Conservation (phyloP, 2,888 invertebrate genomes). For the Ectropis crepuscularia region DNA sequence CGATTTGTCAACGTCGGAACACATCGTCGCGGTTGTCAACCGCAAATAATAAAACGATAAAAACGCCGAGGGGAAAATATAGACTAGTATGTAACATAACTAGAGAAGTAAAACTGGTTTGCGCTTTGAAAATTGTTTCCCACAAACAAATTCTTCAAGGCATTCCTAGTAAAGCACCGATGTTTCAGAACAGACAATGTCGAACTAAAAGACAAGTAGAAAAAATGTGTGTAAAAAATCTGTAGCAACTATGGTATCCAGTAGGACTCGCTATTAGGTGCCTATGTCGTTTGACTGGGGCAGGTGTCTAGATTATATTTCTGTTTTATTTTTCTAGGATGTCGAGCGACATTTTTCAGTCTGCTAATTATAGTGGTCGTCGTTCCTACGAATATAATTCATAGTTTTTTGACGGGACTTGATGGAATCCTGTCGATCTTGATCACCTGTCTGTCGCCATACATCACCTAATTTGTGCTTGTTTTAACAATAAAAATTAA, state of each 20-base stretch:
- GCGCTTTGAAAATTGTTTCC: conserved; percentile 30
- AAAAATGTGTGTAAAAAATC: conserved; percentile 44
- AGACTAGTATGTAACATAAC: conserved; percentile 40
- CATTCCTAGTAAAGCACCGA: conserved; percentile 34
- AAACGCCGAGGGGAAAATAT: conserved; percentile 40
- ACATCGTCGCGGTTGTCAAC: conserved; percentile 66
- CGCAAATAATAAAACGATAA: conserved; percentile 51
- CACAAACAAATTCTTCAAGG: conserved; percentile 28
- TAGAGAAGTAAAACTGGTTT: conserved; percentile 30
- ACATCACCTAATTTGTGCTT: conserved; percentile 50
- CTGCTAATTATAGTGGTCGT: conserved; percentile 68
- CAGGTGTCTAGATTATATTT: conserved; percentile 62
- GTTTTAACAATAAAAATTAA: conserved; percentile 23
- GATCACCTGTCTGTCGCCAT: conserved; percentile 60
- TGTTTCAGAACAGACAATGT: conserved; percentile 28
- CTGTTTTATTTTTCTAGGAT: conserved; percentile 69
- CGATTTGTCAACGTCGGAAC: conserved; percentile 77
- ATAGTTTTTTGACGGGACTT: conserved; percentile 69
- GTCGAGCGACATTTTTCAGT: conserved; percentile 76
- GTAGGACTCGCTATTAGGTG: conserved; percentile 51
- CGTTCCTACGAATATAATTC: conserved; percentile 65
- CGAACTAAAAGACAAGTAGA: conserved; percentile 38
- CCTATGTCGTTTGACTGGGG: conserved; percentile 51
- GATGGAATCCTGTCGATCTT: conserved; percentile 64
- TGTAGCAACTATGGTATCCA: conserved; percentile 45